Conservation (phyloP, 1,140 invertebrate genomes). For the Polypedilum pembai region DNA sequence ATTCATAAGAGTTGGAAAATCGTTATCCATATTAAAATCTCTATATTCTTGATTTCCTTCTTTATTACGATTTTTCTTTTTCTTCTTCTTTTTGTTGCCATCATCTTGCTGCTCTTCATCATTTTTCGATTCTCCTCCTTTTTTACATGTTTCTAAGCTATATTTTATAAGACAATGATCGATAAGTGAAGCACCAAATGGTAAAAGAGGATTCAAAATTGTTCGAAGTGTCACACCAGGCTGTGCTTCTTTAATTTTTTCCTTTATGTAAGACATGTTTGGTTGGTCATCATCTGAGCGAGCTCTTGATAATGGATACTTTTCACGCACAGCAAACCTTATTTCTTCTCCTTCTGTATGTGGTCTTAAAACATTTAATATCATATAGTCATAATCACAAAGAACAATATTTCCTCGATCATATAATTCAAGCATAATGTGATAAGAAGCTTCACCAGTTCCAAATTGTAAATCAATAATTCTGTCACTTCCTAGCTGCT, state of each 20-base stretch:
- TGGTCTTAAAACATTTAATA: slow-evolving; percentile 88
- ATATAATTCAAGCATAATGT: slow-evolving; percentile 93
- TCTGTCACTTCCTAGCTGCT: slow-evolving; percentile 81
- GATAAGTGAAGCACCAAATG: slow-evolving; percentile 82
- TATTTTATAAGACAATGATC: slow-evolving; percentile 75
- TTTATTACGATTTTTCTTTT: slow-evolving; percentile 36
- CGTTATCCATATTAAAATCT: slow-evolving; percentile 56
- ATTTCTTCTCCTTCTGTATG: slow-evolving; percentile 90
- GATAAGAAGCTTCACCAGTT: slow-evolving; percentile 85
- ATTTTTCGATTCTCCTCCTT: slow-evolving; percentile 36
- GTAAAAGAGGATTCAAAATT: slow-evolving; percentile 74
- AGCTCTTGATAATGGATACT: slow-evolving; percentile 74
- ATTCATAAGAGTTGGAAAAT: slow-evolving; percentile 57
- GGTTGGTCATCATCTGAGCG: slow-evolving; percentile 50
- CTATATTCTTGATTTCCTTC: slow-evolving; percentile 29
- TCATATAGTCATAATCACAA: slow-evolving; percentile 85
- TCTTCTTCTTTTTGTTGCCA: slow-evolving; percentile 33
- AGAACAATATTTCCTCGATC: slow-evolving; percentile 95
- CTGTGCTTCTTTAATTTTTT: slow-evolving; percentile 60
- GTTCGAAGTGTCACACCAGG: slow-evolving; percentile 75
- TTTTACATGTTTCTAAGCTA: slow-evolving; percentile 56
- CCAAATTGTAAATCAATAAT: slow-evolving; percentile 93
- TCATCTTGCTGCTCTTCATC: slow-evolving; percentile 20
- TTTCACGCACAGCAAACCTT: slow-evolving; percentile 84
- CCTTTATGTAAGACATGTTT: slow-evolving; percentile 38